phyloP scores from a whole-genome alignment of 2,113 vertebrate genomes.

The Sciurus niger region DNA sequence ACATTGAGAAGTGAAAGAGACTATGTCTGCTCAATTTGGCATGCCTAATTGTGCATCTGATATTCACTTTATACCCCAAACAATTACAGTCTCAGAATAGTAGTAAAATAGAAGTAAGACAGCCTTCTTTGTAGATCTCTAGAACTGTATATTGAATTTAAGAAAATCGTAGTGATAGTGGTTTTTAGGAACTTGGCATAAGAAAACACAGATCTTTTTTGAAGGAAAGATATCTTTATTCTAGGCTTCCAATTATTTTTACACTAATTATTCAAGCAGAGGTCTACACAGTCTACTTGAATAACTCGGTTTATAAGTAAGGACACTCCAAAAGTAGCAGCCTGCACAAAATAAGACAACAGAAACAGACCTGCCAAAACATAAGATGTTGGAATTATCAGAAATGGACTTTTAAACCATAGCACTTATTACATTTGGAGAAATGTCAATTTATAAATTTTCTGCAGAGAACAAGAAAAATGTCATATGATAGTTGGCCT shows the following conservation, averaged over 20 bases:
- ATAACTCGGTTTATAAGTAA: neutral
- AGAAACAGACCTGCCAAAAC: neutral
- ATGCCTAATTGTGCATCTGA: neutral
- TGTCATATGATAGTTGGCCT: neutral
- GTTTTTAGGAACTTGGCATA: neutral
- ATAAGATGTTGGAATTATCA: neutral
- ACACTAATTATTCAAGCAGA: neutral
- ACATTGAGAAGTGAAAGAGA: neutral
- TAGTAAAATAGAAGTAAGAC: neutral
- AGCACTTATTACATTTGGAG: neutral
- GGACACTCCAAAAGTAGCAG: neutral
- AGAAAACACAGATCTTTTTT: neutral
- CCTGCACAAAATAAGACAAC: neutral
- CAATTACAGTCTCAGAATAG: neutral
- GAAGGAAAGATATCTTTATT: neutral
- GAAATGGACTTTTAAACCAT: neutral
- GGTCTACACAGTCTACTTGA: neutral
- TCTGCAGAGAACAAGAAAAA: neutral
- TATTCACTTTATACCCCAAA: neutral
- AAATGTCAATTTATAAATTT: constrained; percentile 40
- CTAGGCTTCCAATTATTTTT: constrained; percentile 24
- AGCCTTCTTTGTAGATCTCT: neutral
- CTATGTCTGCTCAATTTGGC: neutral
- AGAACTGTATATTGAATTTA: neutral
- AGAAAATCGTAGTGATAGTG: neutral